Base-by-base conservation (phyloP, 2,797 vertebrate species). In the Lagocephalus sceleratus region DNA sequence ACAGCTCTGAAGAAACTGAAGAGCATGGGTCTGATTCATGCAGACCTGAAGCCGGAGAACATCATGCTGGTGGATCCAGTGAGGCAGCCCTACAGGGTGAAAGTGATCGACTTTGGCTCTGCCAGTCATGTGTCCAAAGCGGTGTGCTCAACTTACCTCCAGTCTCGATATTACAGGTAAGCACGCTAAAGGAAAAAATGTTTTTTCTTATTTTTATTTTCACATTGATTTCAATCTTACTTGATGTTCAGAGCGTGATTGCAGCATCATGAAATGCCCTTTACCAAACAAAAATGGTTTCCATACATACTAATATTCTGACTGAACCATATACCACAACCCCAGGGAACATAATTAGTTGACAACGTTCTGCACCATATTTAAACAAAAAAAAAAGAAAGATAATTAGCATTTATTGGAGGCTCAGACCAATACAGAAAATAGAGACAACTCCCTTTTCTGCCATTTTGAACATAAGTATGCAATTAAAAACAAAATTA, bases 121-220 rank as follows among this genome's bases (percentile, higher is more conserved):
- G 97, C 97, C 84, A 99, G 95, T 89, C 96, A 99, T 6, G 94
- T 98, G 75, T 99, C 97, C 87, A 99, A 99, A 92, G 97, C 97
- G 47, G 95, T 99, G 75, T 99, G 97, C 87, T 99, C 97, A 50
- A 99, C 97, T 20, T 99, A 99, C 71, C 93, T 99, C 70, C 97
- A 99, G 74, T 99, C 97, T 71, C 94, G 97, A 73, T 99, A 99
- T 91, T 99, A 99, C 86, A 98, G 97, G 97, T 99, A 89, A 93
- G 83, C 82, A 72, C 66, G 67, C 68, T 43, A 40, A 53, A 19
- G 1, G 5, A 26, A 15, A 22, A 25, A 32, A 25, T 3, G 3
- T 11, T 29, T 55, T 52, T 4, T 19, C 52, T 54, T 29, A 3
- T 47, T 40, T 26, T 53, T 9, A 17, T 54, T 35, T 38, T 29